These are phyloP conservation scores for Montipora efflorescens DNA, from an alignment of 64 coral and sea anemone species.

Conservation along the genomic window DNA sequence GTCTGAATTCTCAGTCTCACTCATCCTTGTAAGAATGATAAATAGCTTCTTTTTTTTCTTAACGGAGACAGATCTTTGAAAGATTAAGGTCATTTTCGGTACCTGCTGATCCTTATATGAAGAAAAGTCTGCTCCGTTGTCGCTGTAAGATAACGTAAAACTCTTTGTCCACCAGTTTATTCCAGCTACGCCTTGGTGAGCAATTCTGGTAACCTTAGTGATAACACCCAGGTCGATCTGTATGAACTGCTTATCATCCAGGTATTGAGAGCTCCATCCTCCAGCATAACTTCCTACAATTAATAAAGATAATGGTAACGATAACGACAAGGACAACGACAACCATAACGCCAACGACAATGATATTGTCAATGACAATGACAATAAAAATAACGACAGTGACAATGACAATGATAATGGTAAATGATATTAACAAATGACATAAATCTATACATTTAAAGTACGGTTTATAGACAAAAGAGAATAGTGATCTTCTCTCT, in stretches of 20 bases:
- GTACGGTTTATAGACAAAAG: too few species aligned
- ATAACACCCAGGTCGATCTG: conserved; percentile 34
- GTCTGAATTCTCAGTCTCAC: too few species aligned
- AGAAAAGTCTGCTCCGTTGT: background rate
- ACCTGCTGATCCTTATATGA: conserved; percentile 22
- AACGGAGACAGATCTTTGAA: too few species aligned
- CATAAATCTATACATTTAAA: too few species aligned
- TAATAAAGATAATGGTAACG: background rate
- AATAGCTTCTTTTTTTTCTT: too few species aligned
- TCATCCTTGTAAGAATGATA: too few species aligned
- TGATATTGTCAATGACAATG: background rate
- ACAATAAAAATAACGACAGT: background rate
- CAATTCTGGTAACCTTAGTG: conserved; percentile 38
- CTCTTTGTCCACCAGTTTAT: conserved; percentile 20
- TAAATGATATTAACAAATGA: background rate
- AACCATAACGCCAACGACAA: background rate
- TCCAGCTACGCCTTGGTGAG: background rate
- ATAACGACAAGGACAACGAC: background rate
- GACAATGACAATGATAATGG: background rate
- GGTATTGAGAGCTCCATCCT: conserved; percentile 13
- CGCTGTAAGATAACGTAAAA: conserved; percentile 22
- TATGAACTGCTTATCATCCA: conserved; percentile 1
- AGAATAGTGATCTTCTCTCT: too few species aligned
- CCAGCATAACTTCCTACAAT: background rate
- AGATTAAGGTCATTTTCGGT: too few species aligned